phyloP scores from a whole-genome alignment of 2,888 invertebrate species.

The Zele albiditarsus region DNA sequence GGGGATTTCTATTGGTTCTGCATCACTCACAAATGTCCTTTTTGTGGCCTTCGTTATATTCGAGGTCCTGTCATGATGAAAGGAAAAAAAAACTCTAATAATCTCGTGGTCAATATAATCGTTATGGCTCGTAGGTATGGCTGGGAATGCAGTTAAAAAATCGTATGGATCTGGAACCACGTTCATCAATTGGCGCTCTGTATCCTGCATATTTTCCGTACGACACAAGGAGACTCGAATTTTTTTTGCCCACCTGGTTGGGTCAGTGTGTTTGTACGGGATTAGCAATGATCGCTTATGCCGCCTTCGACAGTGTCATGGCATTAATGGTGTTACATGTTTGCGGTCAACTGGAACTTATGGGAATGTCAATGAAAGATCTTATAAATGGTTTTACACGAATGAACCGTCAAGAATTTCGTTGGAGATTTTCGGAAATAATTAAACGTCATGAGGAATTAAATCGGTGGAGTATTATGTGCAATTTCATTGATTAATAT shows the following conservation, averaged over 20 bases:
- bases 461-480: constrained; percentile 40
- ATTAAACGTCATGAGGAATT: constrained; percentile 48
- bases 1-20: constrained; percentile 48
- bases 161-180: constrained; percentile 36
- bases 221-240: constrained; percentile 51
- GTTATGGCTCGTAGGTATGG: constrained; percentile 37
- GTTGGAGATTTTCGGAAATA: constrained; percentile 32
- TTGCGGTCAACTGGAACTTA: constrained; percentile 57
- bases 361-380: constrained; percentile 37
- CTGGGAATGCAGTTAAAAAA: constrained; percentile 32
- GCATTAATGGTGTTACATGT: constrained; percentile 58
- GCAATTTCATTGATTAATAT: not conserved
- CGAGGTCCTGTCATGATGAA: not conserved
- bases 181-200: constrained; percentile 41
- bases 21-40: constrained; percentile 24
- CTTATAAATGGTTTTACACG: constrained; percentile 41
- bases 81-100: not conserved
- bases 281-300: constrained; percentile 55
- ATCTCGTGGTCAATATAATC: constrained; percentile 19
- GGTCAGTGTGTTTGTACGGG: constrained; percentile 56
- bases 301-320: constrained; percentile 57
- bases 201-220: constrained; percentile 57
- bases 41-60: constrained; percentile 25
- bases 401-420: constrained; percentile 15
- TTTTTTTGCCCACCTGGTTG: constrained; percentile 56